Conservation (phyloP, 2,113 vertebrate species). For the Prunella fulvescens region DNA sequence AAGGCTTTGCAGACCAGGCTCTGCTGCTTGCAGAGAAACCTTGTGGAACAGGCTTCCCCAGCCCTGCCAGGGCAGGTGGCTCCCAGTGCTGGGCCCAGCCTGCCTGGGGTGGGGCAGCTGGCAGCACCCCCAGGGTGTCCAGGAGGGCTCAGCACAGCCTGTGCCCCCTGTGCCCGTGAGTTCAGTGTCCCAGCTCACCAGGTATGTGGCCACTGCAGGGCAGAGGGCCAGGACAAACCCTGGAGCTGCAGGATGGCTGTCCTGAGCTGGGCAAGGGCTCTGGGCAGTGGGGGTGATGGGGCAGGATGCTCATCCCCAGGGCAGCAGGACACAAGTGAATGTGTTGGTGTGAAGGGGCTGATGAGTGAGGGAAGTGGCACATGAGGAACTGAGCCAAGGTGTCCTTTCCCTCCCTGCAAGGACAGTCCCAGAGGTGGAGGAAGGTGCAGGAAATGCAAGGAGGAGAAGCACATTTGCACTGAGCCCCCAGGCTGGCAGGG, state of each 20-base stretch:
- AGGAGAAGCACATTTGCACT: not conserved
- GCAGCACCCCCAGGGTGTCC: not conserved
- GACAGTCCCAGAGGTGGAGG: not conserved
- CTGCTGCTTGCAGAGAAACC: not conserved
- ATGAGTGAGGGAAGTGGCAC: not conserved
- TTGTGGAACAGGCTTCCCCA: not conserved
- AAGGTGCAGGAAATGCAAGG: not conserved
- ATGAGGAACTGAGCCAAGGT: not conserved
- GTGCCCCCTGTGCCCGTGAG: not conserved
- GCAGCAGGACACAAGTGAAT: not conserved
- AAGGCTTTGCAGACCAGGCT: not conserved
- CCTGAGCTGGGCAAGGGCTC: not conserved
- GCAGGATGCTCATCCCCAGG: rapidly evolving
- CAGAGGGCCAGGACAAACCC: not conserved
- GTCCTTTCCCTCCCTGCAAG: not conserved
- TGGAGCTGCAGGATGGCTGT: not conserved
- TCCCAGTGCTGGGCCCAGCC: not conserved
- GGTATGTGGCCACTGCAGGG: rapidly evolving
- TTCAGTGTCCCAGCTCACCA: not conserved
- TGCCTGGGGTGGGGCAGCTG: not conserved
- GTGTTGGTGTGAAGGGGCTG: not conserved
- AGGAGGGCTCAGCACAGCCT: not conserved
- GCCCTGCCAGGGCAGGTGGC: not conserved
- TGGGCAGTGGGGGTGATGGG: not conserved
- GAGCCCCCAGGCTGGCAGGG: not conserved